phyloP scores from a whole-genome alignment of 2,113 vertebrate species.

The Cinclus cinclus region DNA sequence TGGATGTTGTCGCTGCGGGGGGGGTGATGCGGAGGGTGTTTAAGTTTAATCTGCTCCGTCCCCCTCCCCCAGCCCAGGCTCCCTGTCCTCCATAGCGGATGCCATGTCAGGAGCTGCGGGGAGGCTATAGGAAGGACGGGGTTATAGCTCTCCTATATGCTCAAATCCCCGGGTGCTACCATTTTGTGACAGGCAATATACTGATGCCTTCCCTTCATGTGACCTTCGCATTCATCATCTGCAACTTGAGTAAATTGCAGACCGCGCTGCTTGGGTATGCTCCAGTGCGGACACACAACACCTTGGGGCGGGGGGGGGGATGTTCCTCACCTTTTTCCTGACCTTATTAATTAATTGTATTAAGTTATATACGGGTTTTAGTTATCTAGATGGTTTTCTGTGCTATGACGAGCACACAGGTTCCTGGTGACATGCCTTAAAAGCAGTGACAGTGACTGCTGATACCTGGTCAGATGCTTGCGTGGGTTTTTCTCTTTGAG shows the following conservation, averaged over 20 bases:
- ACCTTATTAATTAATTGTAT: background rate
- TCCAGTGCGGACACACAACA: background rate
- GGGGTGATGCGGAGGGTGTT: background rate
- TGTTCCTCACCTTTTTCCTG: background rate
- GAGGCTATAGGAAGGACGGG: conserved; percentile 6
- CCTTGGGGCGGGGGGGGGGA: background rate
- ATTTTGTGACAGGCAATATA: conserved; percentile 29
- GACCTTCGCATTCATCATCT: conserved; percentile 59
- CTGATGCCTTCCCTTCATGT: conserved; percentile 40
- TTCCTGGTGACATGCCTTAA: background rate
- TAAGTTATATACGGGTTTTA: background rate
- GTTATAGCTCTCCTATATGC: background rate
- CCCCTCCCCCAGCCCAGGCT: background rate
- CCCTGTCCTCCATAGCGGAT: conserved; percentile 26
- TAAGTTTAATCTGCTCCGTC: conserved; percentile 27
- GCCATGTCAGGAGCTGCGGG: conserved; percentile 17
- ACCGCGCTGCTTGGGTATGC: background rate
- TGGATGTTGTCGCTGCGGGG: background rate
- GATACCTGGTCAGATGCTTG: conserved; percentile 29
- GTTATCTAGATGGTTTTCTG: background rate
- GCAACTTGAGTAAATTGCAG: conserved; percentile 36
- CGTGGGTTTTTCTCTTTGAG: background rate
- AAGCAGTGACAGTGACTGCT: background rate
- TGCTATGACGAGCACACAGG: fast-evolving
- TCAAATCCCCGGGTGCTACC: conserved; percentile 8